A percentile compares a stretch with the other conserved stretches of the same genome.
Evolutionary conservation across 2,113 vertebrate species (phyloP).

Genomic region (Cyanistes caeruleus): DNA sequence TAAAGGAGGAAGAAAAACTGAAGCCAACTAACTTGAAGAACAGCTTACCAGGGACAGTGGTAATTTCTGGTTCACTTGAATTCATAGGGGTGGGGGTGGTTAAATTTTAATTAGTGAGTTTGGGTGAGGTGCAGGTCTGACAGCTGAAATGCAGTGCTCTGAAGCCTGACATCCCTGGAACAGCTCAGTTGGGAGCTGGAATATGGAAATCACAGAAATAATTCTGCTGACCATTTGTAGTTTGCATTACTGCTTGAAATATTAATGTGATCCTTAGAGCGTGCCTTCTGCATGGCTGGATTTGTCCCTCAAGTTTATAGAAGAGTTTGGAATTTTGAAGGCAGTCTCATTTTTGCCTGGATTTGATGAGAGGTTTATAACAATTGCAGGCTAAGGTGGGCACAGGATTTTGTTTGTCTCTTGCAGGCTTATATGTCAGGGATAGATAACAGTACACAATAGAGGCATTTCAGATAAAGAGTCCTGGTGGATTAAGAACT

Average conservation of each 20-base stretch:
- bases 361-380: neutral
- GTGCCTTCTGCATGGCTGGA: neutral
- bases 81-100: neutral
- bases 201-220: neutral
- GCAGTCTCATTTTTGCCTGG: neutral
- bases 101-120: neutral
- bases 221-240: neutral
- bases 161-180: neutral
- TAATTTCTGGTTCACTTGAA: neutral
- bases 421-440: neutral
- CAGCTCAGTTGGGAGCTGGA: neutral
- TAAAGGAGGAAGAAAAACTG: neutral
- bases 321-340: neutral
- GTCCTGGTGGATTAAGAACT: neutral
- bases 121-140: neutral
- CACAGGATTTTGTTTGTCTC: neutral
- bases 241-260: neutral
- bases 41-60: neutral
- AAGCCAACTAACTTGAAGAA: neutral
- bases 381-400: accelerated
- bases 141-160: neutral
- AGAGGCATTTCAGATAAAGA: neutral
- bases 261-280: neutral
- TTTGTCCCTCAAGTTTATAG: neutral
- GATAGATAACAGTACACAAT: neutral